phyloP scores from a whole-genome alignment of 1,140 invertebrate species.

The Protaetia brevitarsis region DNA sequence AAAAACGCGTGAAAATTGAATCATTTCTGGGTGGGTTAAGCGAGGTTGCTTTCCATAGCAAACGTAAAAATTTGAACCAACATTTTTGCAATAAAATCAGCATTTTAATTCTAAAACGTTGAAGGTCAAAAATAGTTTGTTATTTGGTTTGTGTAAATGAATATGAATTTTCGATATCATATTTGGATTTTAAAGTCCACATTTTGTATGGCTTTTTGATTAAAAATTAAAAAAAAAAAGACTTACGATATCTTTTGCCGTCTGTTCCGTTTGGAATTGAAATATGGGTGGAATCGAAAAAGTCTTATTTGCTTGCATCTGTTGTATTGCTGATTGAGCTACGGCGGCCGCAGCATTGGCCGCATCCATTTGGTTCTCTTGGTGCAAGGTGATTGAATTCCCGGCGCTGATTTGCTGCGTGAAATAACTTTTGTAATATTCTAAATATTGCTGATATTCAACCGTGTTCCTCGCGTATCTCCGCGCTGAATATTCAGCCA shows the following conservation, averaged over 20 bases:
- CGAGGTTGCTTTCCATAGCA: too few species aligned
- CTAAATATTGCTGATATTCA: conserved; percentile 70
- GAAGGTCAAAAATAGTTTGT: too few species aligned
- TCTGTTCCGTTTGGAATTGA: conserved; percentile 56
- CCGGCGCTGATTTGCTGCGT: conserved; percentile 67
- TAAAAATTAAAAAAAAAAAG: not conserved
- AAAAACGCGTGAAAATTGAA: too few species aligned
- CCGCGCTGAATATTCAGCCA: conserved; percentile 76
- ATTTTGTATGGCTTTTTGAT: too few species aligned
- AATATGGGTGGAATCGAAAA: conserved; percentile 43
- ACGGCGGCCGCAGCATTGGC: conserved; percentile 87
- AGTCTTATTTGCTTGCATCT: conserved; percentile 61
- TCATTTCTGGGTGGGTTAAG: too few species aligned
- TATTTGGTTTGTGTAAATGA: too few species aligned
- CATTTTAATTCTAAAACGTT: too few species aligned
- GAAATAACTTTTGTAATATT: conserved; percentile 82
- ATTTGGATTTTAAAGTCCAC: too few species aligned
- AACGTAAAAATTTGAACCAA: too few species aligned
- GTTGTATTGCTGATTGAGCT: conserved; percentile 82
- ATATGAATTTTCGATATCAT: too few species aligned
- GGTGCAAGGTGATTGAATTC: conserved; percentile 55
- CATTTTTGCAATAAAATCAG: too few species aligned
- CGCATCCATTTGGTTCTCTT: conserved; percentile 58
- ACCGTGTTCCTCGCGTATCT: conserved; percentile 71
- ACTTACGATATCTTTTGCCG: conserved; percentile 66